A percentile compares a stretch with the other conserved stretches of the same genome.
Conservation (phyloP, 2,113 vertebrate genomes). For the Nibea coibor region DNA sequence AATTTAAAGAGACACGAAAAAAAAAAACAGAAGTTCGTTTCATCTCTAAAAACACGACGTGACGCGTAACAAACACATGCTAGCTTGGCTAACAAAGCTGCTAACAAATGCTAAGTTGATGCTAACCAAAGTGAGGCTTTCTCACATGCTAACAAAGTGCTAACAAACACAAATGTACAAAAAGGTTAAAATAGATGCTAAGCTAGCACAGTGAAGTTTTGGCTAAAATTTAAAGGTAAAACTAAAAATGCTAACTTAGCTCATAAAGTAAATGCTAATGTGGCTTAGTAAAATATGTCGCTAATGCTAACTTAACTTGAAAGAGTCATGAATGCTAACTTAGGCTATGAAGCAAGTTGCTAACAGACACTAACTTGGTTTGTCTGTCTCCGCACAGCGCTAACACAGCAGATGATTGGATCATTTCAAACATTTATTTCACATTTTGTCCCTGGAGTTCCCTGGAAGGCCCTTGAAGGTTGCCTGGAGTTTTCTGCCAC, state of each 20-base stretch:
- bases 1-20: no score
- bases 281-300: no score
- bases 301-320: no score
- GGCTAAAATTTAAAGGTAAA: no score
- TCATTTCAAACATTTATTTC: constrained; percentile 5
- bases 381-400: background rate
- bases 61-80: background rate
- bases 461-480: constrained; percentile 48
- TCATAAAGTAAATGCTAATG: background rate
- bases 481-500: constrained; percentile 38
- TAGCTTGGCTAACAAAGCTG: background rate
- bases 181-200: background rate
- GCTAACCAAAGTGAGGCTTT: background rate
- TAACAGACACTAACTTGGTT: background rate
- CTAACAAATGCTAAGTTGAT: background rate
- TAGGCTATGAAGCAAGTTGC: background rate
- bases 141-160: background rate
- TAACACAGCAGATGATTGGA: background rate
- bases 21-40: no score
- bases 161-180: background rate
- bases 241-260: background rate
- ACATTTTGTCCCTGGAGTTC: constrained; percentile 20
- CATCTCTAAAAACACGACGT: no score
- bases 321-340: background rate
- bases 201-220: no score